These are phyloP conservation scores for Rhagonycha fulva DNA, from an alignment of 2,888 invertebrate species.

Conservation along the genomic window DNA sequence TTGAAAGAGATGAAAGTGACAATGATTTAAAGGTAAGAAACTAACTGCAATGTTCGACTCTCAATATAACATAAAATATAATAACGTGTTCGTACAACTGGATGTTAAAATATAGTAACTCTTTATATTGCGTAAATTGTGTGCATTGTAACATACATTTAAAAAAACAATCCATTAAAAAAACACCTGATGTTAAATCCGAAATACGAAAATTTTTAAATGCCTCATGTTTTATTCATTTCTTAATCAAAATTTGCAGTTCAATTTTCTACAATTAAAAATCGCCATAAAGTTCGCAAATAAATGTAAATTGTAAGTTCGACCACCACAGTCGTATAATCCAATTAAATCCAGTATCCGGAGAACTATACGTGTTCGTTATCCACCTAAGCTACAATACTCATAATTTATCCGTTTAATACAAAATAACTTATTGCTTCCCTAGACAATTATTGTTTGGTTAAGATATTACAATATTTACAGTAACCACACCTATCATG, in stretches of 20 bases:
- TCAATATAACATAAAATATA: neutral
- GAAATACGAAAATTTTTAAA: neutral
- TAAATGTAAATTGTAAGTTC: constrained; percentile 18
- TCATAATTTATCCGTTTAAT: constrained; percentile 53
- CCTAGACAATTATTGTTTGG: constrained; percentile 13
- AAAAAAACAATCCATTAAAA: neutral
- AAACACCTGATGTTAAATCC: neutral
- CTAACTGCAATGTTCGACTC: constrained; percentile 1
- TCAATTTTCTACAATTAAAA: neutral
- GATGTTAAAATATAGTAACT: neutral
- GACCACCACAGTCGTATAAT: constrained; percentile 47
- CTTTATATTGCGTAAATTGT: neutral
- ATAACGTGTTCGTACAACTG: neutral
- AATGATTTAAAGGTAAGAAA: constrained; percentile 15
- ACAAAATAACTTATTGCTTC: constrained; percentile 33
- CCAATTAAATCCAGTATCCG: constrained; percentile 52
- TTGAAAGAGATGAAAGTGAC: constrained; percentile 21
- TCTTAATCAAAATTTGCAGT: neutral
- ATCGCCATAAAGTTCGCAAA: constrained; percentile 1
- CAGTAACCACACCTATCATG: neutral
- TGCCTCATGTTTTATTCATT: neutral
- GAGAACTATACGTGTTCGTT: constrained; percentile 51
- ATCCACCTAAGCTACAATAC: constrained; percentile 51
- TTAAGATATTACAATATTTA: neutral
- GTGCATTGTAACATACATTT: neutral